Base-by-base conservation (phyloP, 23 tunicate species). In the Halocynthia aurantium region DNA sequence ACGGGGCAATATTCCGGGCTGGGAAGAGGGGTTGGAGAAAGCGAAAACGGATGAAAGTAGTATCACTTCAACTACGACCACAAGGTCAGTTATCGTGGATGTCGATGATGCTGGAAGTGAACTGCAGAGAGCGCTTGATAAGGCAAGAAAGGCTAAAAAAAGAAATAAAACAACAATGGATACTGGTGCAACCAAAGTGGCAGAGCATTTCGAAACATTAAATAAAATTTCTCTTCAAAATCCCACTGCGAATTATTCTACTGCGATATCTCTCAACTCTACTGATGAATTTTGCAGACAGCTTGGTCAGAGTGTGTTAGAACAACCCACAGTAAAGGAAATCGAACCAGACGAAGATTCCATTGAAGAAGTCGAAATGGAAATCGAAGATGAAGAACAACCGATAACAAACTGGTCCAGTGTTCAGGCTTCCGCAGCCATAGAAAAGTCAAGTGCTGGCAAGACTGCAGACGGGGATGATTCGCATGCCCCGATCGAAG, bases 261-360 rank as follows among this genome's bases (percentile, higher is more conserved):
- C 84, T 31, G 81, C 85, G 10, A 70, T 92, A 8, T 86, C 78
- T 31, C 58, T 92, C 15, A 92, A 92, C 69, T 80, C 98, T 8
- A 92, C 98, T 12, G 98, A 92, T 77, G 98, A 92, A 62, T 92
- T 92, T 57, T 92, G 98, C 67, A 61, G 90, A 49, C 90, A 85
- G 58, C 57, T 85, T 9, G 90, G 90, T 72, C 76, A 55, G 9
- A 55, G 75, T 10, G 50, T 73, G 21, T 55, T 62, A 6, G 51
- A 62, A 20, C 50, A 51, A 62, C 19, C 63, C 51, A 61, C 62
- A n/a, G 50, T 49, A 40, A 55, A 77, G 18, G 71, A 65, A 17
- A 7, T 20, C 0, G 50, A 44, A 6, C 20, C 19, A 9, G 73
- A 61, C 8, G 50, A 11, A 6, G 49, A 55, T 49, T 50, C 21